Evolutionary conservation across 2,888 invertebrate genomes (phyloP), one percentile per base, ranked within the genome.

Genomic region (Xanthia togata): DNA sequence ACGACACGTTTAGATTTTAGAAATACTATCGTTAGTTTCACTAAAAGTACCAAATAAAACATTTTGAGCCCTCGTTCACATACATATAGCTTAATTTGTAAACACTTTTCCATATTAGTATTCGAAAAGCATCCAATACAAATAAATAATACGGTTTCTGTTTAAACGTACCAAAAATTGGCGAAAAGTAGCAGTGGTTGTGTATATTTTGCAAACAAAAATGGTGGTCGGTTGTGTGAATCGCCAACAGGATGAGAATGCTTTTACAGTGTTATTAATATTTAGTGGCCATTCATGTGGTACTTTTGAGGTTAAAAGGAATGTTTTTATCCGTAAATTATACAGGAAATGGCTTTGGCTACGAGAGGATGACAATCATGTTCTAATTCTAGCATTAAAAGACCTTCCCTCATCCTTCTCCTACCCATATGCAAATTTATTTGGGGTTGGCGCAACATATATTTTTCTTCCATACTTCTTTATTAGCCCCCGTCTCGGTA

Each of bases 71-170:
- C 41, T 62, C 72, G 47, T 75, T 63, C 57, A 62, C 73, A 76
- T 79, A 82, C 59, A 68, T 59, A 80, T 67, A 63, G 59, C 41
- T 78, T 78, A 50, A 77, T 83, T 73, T 67, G 50, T 50, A 76
- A 73, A 84, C 73, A 84, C 41, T 23, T 73, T 35, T 14, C 53
- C 9, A 57, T 62, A 84, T 86, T 74, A 78, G 72, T 82, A 86
- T 87, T 84, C 82, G n/a, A 38, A 38, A 57, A 72, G 23, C 59
- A 72, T 62, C 50, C 59, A 31, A 74, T 68, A 69, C 75, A 76
- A 79, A 79, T 79, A 79, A 79, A 81, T 59, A 79, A 78, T 63
- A 79, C 57, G 35, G 57, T 53, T 71, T 44, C 79, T 64, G 50
- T 82, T 76, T 65, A 74, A 84, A 70, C 53, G 50, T n/a, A 62